Conservation (phyloP, 2,888 invertebrate species). For the Netelia melanura region DNA sequence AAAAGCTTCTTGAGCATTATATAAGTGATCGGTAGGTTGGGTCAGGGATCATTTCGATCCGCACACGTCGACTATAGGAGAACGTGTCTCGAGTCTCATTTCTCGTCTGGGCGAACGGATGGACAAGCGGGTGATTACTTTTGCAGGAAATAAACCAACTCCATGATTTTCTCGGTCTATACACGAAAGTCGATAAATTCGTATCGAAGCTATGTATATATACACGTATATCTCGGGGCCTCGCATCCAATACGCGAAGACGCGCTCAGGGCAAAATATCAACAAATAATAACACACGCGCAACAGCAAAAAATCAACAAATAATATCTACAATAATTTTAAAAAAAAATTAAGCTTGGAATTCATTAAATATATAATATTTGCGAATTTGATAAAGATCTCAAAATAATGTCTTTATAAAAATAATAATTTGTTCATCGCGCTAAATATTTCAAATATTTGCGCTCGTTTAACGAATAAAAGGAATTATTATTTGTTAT, state of each 20-base stretch:
- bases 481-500: too few relatives aligned
- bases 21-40: constrained; percentile 27
- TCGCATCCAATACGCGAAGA: neutral
- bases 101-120: neutral
- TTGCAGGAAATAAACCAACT: constrained; percentile 23
- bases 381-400: too few relatives aligned
- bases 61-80: constrained; percentile 17
- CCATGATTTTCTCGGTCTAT: constrained; percentile 15
- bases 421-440: too few relatives aligned
- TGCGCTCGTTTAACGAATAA: too few relatives aligned
- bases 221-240: neutral
- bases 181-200: neutral
- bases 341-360: too few relatives aligned
- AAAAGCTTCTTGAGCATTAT: constrained; percentile 21
- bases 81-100: constrained; percentile 35
- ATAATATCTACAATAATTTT: too few relatives aligned
- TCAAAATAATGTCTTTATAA: too few relatives aligned
- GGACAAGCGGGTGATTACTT: constrained; percentile 43
- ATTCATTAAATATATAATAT: too few relatives aligned
- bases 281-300: too few relatives aligned
- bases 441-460: too few relatives aligned
- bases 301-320: too few relatives aligned
- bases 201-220: neutral
- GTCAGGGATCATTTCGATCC: constrained; percentile 32
- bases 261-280: neutral